These are phyloP conservation scores for Pomacea canaliculata DNA, from an alignment of 2,888 invertebrate genomes.

Conservation along the genomic window DNA sequence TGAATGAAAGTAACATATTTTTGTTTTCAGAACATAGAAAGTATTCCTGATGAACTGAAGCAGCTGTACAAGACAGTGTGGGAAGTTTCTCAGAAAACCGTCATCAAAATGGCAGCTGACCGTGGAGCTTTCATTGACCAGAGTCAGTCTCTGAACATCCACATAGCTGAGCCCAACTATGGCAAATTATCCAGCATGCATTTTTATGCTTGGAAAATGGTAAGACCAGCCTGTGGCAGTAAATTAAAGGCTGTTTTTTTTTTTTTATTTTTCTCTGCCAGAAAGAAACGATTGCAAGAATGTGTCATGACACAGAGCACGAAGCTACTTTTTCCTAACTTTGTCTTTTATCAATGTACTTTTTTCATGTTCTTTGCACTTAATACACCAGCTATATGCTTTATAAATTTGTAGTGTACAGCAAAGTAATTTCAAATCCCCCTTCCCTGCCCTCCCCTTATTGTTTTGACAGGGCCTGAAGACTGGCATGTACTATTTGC, in stretches of 20 bases:
- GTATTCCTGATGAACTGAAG: constrained; percentile 87
- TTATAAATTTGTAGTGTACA: too few relatives aligned
- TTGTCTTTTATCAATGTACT: too few relatives aligned
- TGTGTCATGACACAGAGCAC: too few relatives aligned
- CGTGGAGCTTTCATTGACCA: constrained; percentile 98
- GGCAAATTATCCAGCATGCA: constrained; percentile 97
- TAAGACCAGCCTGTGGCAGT: constrained; percentile 53
- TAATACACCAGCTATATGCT: too few relatives aligned
- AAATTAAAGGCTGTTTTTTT: background rate
- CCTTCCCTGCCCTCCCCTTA: too few relatives aligned
- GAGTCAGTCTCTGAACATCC: constrained; percentile 97
- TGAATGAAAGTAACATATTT: too few relatives aligned
- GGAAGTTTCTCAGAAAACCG: constrained; percentile 94
- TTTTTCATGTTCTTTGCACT: too few relatives aligned
- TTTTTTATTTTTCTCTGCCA: background rate
- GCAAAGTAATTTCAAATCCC: too few relatives aligned
- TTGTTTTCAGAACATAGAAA: constrained; percentile 77
- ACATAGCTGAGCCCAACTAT: constrained; percentile 94
- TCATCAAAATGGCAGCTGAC: constrained; percentile 97
- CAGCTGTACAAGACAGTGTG: constrained; percentile 95
- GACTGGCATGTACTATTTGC: constrained; percentile 98
- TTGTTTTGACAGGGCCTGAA: constrained; percentile 81
- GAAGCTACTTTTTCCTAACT: too few relatives aligned
- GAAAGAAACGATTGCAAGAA: too few relatives aligned
- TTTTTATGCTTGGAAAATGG: constrained; percentile 95